Base-by-base conservation (phyloP, 2,888 invertebrate genomes). In the Cephonodes hylas region DNA sequence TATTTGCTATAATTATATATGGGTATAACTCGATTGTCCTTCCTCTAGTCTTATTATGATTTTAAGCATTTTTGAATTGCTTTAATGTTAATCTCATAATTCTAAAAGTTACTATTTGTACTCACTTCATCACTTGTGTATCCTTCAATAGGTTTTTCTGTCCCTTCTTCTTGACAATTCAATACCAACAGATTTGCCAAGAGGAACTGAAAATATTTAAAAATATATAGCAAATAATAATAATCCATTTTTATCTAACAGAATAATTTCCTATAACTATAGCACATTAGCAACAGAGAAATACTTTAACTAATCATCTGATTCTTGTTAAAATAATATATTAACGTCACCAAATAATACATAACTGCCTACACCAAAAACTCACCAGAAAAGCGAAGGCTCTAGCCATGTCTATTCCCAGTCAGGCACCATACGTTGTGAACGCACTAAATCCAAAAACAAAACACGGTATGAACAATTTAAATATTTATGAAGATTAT, bases 141-240 rank as follows among this genome's bases (percentile, higher is more conserved):
- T 31, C 75, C 70, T 44, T 72, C 70, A 59, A 67, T 67, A 38
- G 68, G 66, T 23, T 77, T 77, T 66, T 80, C 75, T 64, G 71
- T 57, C 59, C 80, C 78, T 64, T 84, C 84, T 81, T 86, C 83
- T 79, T 90, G 88, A 72, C 86, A 85, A 78, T 84, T 83, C 68
- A 85, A 74, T 64, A 84, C 74, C 75, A 85, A 75, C 65, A 88
- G 73, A 77, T 86, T 84, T 70, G 82, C 83, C 75, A 87, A 84
- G 73, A 91, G 79, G 76, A 89, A 80, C 91, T 91, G 42, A 77
- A 64, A 62, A 18, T 2, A 44, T 13, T 44, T 10, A 56, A 48
- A 31, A 38, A 46, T 10, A 38, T 61, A n/a, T 44, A n/a, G 3
- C 42, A 2, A n/a, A 5, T 42, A n/a, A 5, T 42, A n/a, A n/a